phyloP scores from a whole-genome alignment of 2,797 vertebrate species.

The Gymnoscopelus microlampas region DNA sequence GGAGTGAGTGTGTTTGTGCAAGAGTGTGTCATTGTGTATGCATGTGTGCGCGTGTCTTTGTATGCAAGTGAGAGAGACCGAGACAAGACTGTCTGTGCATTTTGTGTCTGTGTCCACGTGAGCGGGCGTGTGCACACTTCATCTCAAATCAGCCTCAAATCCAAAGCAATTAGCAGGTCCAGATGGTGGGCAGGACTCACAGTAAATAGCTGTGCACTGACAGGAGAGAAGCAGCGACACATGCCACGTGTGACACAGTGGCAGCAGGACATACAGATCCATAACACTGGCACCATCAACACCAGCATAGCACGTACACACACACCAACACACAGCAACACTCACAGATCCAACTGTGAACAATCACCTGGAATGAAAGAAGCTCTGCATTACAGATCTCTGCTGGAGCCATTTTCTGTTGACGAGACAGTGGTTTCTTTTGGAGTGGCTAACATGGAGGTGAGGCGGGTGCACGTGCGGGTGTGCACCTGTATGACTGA shows the following conservation, averaged over 20 bases:
- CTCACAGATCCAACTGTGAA: slow-evolving; percentile 11
- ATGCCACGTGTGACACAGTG: slow-evolving; percentile 71
- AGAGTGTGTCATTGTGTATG: slow-evolving; percentile 9
- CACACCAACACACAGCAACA: slow-evolving; percentile 51
- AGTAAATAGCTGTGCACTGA: slow-evolving; percentile 76
- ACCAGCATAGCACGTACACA: slow-evolving; percentile 24
- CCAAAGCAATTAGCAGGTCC: slow-evolving; percentile 84
- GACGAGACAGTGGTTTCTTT: not conserved
- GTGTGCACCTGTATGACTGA: too few species aligned
- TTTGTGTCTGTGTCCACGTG: slow-evolving; percentile 7
- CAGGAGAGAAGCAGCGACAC: slow-evolving; percentile 70
- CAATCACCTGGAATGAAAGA: too few species aligned
- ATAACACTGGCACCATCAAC: slow-evolving; percentile 50
- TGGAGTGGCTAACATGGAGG: too few species aligned
- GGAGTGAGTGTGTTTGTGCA: slow-evolving; percentile 36
- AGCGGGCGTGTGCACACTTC: slow-evolving; percentile 45
- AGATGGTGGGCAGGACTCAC: slow-evolving; percentile 79
- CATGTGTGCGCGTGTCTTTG: slow-evolving; percentile 23
- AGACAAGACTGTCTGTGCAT: slow-evolving; percentile 32
- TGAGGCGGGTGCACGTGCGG: too few species aligned
- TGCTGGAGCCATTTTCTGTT: not conserved
- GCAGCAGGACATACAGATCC: slow-evolving; percentile 63
- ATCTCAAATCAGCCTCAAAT: slow-evolving; percentile 75
- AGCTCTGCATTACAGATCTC: not conserved
- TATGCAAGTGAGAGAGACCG: too few species aligned